Evolutionary conservation across 64 coral and sea anemone species (phyloP).

Genomic region (Catalaphyllia jardinei): DNA sequence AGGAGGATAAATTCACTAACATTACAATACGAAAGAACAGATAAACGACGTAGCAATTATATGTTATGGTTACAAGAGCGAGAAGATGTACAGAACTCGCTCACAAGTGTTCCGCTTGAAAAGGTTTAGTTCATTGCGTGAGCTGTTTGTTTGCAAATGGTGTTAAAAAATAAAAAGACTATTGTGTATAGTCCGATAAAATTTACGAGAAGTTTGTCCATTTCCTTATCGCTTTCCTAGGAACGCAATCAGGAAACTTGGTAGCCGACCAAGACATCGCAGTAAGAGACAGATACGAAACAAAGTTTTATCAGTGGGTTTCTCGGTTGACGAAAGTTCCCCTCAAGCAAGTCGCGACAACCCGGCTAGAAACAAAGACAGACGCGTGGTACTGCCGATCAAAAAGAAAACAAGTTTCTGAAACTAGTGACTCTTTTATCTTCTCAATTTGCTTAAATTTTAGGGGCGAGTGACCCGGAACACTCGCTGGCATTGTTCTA

Average conservation of each 20-base stretch:
- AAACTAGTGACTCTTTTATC: slow-evolving; percentile 32
- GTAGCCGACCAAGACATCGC: neutral
- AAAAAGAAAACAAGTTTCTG: slow-evolving; percentile 19
- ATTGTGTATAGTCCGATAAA: slow-evolving; percentile 5
- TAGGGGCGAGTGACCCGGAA: slow-evolving; percentile 54
- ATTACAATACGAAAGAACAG: neutral
- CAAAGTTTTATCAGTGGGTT: slow-evolving; percentile 13
- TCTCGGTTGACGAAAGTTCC: neutral
- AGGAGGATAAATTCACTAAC: slow-evolving; percentile 2
- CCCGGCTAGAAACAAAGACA: neutral
- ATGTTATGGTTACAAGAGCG: slow-evolving; percentile 8
- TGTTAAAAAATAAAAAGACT: neutral
- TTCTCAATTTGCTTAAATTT: slow-evolving; percentile 46
- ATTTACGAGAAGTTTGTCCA: neutral
- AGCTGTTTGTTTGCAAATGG: slow-evolving; percentile 1
- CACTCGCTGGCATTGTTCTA: slow-evolving; percentile 51
- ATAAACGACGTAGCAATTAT: slow-evolving; percentile 19
- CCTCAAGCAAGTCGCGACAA: neutral
- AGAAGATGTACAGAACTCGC: neutral
- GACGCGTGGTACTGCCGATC: slow-evolving; percentile 14
- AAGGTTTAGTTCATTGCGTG: neutral
- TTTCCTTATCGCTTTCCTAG: neutral
- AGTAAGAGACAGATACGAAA: neutral
- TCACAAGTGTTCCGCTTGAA: neutral
- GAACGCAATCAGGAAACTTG: neutral